phyloP scores from a whole-genome alignment of 2,797 vertebrate species.

The Avahi laniger region DNA sequence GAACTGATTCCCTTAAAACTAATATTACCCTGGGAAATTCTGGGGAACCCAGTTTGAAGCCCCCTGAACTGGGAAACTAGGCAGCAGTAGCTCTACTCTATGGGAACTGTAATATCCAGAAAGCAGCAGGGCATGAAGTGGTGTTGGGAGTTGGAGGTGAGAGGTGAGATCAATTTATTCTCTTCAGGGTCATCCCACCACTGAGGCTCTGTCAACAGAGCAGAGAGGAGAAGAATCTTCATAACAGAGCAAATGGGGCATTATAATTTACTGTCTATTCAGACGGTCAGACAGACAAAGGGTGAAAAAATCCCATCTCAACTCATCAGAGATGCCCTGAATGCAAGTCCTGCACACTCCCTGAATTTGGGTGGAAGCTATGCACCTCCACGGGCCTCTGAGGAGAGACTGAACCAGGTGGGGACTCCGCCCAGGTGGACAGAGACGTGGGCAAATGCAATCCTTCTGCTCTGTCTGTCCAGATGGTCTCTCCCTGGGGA shows the following conservation, averaged over 20 bases:
- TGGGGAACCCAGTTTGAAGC: neutral
- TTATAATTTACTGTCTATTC: neutral
- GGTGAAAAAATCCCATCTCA: neutral
- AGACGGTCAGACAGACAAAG: neutral
- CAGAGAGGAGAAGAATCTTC: neutral
- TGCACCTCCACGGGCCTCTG: fast-evolving
- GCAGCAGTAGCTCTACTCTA: neutral
- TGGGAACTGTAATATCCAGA: neutral
- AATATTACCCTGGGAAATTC: neutral
- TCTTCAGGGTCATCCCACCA: neutral
- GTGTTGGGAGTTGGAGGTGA: neutral
- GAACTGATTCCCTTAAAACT: neutral
- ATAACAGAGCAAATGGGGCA: neutral
- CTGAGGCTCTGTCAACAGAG: neutral
- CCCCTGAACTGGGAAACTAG: neutral
- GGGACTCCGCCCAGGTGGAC: too few species aligned
- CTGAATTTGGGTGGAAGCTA: neutral
- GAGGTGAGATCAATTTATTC: neutral
- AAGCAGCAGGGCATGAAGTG: neutral
- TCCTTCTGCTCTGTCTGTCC: neutral
- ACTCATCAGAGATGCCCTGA: neutral
- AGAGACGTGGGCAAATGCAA: neutral
- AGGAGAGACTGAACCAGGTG: neutral
- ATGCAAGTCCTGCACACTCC: neutral
- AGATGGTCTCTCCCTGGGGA: neutral